Base-by-base conservation (phyloP, 2,888 invertebrate species). In the Bhutanitis thaidina region DNA sequence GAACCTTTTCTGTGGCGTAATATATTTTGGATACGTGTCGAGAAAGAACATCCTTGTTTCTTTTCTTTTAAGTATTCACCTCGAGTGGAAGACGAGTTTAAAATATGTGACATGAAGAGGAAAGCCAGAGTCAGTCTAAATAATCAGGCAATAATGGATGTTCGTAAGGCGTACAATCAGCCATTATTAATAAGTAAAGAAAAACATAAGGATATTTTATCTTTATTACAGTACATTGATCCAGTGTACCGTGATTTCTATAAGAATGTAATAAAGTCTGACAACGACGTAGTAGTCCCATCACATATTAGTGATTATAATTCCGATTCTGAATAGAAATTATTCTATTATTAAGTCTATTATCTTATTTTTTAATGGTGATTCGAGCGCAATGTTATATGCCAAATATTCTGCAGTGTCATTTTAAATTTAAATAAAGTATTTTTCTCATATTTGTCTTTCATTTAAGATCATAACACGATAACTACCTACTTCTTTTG, bases 11-110 rank as follows among this genome's bases (percentile, higher is more conserved):
- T 51, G 44, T 51, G 45, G 50, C 45, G 40, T 40, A 51, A 27
- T 45, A 51, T 51, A 51, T 45, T 45, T 51, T 51, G 39, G 45
- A 40, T 39, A 50, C 44, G 51, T 51, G 35, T 51, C 51, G 25
- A n/a, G n/a, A n/a, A n/a, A n/a, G n/a, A n/a, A n/a, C n/a, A n/a
- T n/a, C n/a, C n/a, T n/a, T n/a, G n/a, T n/a, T n/a, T n/a, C n/a
- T n/a, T n/a, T n/a, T n/a, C n/a, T n/a, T n/a, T n/a, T n/a, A n/a
- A n/a, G n/a, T n/a, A n/a, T n/a, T n/a, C n/a, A n/a, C n/a, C n/a
- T n/a, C n/a, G n/a, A n/a, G n/a, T 39, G 44, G 39, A 50, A 50
- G 34, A 50, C 30, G 25, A 44, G 32, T 45, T 39, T 39, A 44
- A 40, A 50, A 38, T 39, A 44, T 39, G 43, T 43, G 43, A 49